Evolutionary conservation across 2,888 invertebrate genomes (phyloP).

Genomic region (Hypomecis punctinalis): DNA sequence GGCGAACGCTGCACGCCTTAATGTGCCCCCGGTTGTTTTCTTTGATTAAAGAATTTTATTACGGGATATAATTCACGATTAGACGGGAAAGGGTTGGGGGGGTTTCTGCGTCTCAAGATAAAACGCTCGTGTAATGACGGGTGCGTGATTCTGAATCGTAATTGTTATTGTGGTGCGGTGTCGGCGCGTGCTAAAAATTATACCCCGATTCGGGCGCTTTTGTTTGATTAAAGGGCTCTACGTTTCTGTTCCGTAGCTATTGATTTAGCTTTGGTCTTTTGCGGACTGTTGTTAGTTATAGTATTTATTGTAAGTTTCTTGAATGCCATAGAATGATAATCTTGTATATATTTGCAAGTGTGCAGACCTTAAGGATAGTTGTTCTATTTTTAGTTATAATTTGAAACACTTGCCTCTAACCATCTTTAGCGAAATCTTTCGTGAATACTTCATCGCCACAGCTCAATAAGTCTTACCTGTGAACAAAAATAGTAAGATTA

Average conservation of each 20-base stretch:
- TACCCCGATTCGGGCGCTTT: slow-evolving; percentile 24
- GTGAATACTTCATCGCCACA: neutral
- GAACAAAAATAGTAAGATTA: neutral
- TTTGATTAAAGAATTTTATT: slow-evolving; percentile 86
- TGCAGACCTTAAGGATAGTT: too few species aligned
- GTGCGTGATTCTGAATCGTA: slow-evolving; percentile 82
- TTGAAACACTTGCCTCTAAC: too few species aligned
- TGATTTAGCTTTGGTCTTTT: neutral
- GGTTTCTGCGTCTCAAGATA: slow-evolving; percentile 68
- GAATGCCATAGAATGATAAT: too few species aligned
- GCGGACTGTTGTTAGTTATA: neutral
- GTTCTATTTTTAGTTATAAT: too few species aligned
- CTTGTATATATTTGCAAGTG: too few species aligned
- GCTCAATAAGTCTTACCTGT: neutral
- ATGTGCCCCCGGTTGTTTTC: slow-evolving; percentile 82
- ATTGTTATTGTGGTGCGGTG: slow-evolving; percentile 70
- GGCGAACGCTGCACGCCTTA: slow-evolving; percentile 81
- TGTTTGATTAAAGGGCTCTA: slow-evolving; percentile 32
- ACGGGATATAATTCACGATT: slow-evolving; percentile 84
- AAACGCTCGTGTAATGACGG: slow-evolving; percentile 78
- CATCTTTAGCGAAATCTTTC: too few species aligned
- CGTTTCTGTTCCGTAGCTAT: neutral
- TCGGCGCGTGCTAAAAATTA: slow-evolving; percentile 51
- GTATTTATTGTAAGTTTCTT: too few species aligned
- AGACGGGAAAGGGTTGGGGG: slow-evolving; percentile 76